Base-by-base conservation (phyloP, 2,113 vertebrate genomes). In the Thunnus thynnus region DNA sequence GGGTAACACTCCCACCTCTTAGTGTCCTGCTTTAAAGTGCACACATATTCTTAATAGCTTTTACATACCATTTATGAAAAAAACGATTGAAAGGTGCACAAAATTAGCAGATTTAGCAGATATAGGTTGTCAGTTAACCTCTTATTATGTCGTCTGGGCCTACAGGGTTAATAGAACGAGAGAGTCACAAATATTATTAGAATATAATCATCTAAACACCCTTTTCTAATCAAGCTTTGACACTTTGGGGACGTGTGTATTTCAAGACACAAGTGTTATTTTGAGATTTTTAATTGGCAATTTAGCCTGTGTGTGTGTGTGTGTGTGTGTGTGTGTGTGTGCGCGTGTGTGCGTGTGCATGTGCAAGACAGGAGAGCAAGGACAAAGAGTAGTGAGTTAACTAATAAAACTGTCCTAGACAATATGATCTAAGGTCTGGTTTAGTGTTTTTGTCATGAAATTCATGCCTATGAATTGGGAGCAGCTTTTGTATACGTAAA, bases 171-270 rank as follows among this genome's bases (percentile, higher is more conserved):
- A 83, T 85, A 14, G 36, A 78, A 69, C 70, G 13, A 41, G 13
- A 68, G 48, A 83, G 78, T 66, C 54, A 55, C 71, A 78, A 76
- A 71, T 89, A 88, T 87, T 85, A 90, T 90, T 91, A 89, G 79
- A 88, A 80, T 52, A 58, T 67, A 68, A 88, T 91, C 82, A 82
- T 89, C 74, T 72, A 89, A 92, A 88, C 86, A 89, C n/a, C 47
- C 18, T 25, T 80, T 79, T 89, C 82, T 73, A 82, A 90, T 89
- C 78, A 83, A 80, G 87, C 76, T 67, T 67, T 52, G 76, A 80
- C 83, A 84, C 90, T 88, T 88, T 81, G 50, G 84, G 88, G 85
- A 83, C 81, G 1, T 22, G 63, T 61, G 64, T 87, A 78, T 89
- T 90, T 86, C 52, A 80, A 84, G 88, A 75, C 63, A 36, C 41